Evolutionary conservation across 2,113 vertebrate species (phyloP), one percentile per base, ranked within the genome.

Genomic region (Ameiurus melas): DNA sequence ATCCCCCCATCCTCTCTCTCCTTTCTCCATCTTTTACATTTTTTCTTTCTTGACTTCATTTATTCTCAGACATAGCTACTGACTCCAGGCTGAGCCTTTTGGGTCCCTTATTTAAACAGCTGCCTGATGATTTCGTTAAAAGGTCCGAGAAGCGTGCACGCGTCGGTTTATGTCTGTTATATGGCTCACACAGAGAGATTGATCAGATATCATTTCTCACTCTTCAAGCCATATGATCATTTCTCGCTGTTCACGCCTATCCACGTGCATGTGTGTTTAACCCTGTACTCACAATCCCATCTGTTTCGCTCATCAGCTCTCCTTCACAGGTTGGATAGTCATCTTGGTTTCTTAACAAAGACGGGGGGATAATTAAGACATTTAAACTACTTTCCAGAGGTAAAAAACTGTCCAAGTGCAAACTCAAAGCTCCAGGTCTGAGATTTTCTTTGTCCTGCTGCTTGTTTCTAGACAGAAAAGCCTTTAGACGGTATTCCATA

Each of bases 221-320:
- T 55, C n/a, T 39, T 68, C 30, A 81, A 9, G 27, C 30, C 85
- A 51, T 51, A 12, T 51, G 9, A 51, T 51, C 8, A 51, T 70
- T 81, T 36, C n/a, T 81, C 10, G 7, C 7, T 55, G 43, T 70
- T 55, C 30, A 81, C 5, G 17, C 30, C 85, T 81, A 70, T 14
- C 22, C 30, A 36, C 58, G 10, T 62, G 17, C 55, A 62, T 83
- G 20, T 58, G 6, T 85, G 51, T 66, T 80, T 80, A 82, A 43
- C 10, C 64, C 71, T 58, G 60, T 68, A 43, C 55, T 86, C 39
- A n/a, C 20, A 71, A 39, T 84, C 53, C 39, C 84, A 90, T 90
- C 83, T 90, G 89, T 43, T 33, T 39, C 71, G 66, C 78, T 85
- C 83, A 89, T 90, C 87, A 89, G 17, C 60, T 25, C 64, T 85